A percentile compares a stretch with the other conserved stretches of the same genome.
Conservation (phyloP, 2,888 invertebrate species). For the Physocephala rufipes region DNA sequence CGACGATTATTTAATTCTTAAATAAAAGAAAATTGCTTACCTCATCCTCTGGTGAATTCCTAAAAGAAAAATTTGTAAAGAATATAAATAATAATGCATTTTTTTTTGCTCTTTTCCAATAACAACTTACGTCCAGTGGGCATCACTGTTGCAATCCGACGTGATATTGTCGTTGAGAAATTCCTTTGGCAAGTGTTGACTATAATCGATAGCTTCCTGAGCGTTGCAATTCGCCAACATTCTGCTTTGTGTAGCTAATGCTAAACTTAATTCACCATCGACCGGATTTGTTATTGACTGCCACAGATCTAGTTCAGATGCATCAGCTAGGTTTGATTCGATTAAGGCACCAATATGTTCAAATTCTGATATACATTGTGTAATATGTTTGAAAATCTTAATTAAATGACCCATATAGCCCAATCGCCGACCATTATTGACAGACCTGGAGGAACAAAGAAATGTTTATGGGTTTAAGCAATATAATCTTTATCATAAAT, state of each 20-base stretch:
- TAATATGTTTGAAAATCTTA: conserved; percentile 71
- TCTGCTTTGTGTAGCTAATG: conserved; percentile 58
- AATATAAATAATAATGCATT: neutral
- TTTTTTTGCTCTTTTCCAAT: neutral
- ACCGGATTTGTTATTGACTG: conserved; percentile 60
- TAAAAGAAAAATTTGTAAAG: conserved; percentile 6
- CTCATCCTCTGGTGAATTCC: neutral
- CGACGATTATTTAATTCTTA: too few species aligned
- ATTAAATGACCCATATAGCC: conserved; percentile 77
- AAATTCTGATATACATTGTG: conserved; percentile 64
- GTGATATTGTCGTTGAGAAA: conserved; percentile 51
- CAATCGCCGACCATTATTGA: conserved; percentile 69
- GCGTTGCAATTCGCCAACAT: conserved; percentile 63
- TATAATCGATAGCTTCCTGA: conserved; percentile 58
- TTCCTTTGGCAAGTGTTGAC: conserved; percentile 54
- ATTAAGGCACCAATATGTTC: conserved; percentile 70
- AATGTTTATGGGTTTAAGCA: too few species aligned
- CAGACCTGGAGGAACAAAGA: conserved; percentile 61
- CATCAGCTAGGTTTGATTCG: conserved; percentile 67
- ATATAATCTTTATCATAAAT: too few species aligned
- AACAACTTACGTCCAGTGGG: conserved; percentile 41
- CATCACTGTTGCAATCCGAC: conserved; percentile 48
- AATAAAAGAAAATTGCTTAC: neutral
- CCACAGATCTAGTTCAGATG: conserved; percentile 68
- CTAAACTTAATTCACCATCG: conserved; percentile 59